Conservation (phyloP, 2,888 invertebrate genomes). For the Euplexia lucipara region DNA sequence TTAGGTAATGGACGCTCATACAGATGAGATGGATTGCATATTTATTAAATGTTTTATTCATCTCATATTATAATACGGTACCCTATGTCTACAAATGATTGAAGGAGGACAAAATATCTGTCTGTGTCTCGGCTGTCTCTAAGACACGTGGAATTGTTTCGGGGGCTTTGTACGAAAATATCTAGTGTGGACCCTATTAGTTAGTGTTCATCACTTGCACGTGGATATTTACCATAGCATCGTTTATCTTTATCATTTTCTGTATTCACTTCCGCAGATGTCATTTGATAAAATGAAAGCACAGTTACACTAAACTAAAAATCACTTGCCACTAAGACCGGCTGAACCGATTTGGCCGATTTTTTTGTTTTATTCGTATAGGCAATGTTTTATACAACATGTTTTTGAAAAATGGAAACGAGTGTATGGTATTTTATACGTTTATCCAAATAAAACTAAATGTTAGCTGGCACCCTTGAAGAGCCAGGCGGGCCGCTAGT, state of each 20-base stretch:
- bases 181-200: conserved; percentile 1
- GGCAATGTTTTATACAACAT: no score
- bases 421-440: no score
- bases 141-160: conserved; percentile 18
- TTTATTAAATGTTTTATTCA: conserved; percentile 78
- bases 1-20: conserved; percentile 69
- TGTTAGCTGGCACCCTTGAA: no score
- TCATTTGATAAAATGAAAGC: conserved; percentile 37
- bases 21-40: conserved; percentile 70
- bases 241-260: not conserved
- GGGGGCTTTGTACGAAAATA: conserved; percentile 10
- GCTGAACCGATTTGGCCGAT: no score
- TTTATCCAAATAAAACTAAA: no score
- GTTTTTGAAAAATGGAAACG: no score
- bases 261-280: not conserved
- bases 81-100: conserved; percentile 63
- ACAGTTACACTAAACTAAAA: no score
- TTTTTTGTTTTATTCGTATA: no score
- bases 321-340: not conserved
- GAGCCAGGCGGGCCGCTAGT: no score
- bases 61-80: conserved; percentile 57
- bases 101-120: conserved; percentile 30
- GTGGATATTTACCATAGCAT: conserved; percentile 1
- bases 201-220: not conserved
- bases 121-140: conserved; percentile 33